A percentile compares a stretch with the other conserved stretches of the same genome.
Conservation (phyloP, 2,113 vertebrate species). For the Anhinga anhinga region DNA sequence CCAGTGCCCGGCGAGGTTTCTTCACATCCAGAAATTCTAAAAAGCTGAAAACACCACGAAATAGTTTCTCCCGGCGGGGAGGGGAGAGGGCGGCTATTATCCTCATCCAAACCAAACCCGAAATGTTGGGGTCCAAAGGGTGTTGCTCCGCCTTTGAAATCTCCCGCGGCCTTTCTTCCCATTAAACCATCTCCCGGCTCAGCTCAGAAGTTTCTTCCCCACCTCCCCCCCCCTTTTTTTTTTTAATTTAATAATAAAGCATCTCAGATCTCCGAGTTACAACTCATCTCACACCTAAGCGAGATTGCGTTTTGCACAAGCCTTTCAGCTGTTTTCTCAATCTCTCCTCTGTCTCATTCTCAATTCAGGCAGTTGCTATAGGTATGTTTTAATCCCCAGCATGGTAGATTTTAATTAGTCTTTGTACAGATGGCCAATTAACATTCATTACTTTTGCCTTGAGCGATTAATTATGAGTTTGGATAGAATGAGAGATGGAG, state of each 20-base stretch:
- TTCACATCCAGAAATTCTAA: neutral
- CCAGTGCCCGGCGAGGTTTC: rapidly evolving
- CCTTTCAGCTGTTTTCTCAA: conserved; percentile 77
- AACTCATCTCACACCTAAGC: conserved; percentile 78
- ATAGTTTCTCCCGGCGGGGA: neutral
- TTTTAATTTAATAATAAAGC: conserved; percentile 40
- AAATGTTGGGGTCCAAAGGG: conserved; percentile 29
- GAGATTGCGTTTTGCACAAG: conserved; percentile 70
- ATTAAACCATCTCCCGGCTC: conserved; percentile 6
- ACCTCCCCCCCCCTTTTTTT: neutral
- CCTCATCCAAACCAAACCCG: neutral
- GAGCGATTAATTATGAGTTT: conserved; percentile 89
- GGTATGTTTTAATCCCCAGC: conserved; percentile 87
- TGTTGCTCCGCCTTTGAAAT: conserved; percentile 28
- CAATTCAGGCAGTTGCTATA: conserved; percentile 81
- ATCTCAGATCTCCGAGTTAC: conserved; percentile 55
- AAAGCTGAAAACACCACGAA: neutral
- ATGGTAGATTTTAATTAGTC: conserved; percentile 93
- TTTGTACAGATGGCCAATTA: conserved; percentile 92
- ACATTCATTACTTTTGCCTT: conserved; percentile 91
- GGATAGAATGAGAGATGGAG: conserved; percentile 80
- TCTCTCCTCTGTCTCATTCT: conserved; percentile 76
- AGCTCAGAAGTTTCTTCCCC: conserved; percentile 12
- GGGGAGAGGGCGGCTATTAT: neutral
- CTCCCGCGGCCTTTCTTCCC: conserved; percentile 39